phyloP scores from a whole-genome alignment of 1,140 invertebrate genomes.

The Rhynchophorus ferrugineus region DNA sequence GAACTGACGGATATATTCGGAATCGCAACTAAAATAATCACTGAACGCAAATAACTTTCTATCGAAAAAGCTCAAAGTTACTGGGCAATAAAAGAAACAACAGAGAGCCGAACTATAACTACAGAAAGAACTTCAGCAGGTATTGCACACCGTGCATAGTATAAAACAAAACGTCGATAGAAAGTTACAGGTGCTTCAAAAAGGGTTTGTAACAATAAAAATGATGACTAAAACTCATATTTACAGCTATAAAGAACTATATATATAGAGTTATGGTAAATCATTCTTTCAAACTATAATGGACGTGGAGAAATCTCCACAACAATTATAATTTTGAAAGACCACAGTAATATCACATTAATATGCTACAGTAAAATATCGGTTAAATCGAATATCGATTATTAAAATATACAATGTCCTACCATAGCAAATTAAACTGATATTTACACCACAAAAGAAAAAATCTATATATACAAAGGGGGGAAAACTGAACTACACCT shows the following conservation, averaged over 20 bases:
- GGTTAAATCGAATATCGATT: background rate
- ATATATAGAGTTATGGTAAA: conserved; percentile 8
- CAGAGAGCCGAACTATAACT: conserved; percentile 19
- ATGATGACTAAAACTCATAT: conserved; percentile 25
- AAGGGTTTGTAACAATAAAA: conserved; percentile 24
- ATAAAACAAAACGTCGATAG: conserved; percentile 31
- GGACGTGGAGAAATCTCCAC: too few relatives aligned
- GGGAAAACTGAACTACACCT: conserved; percentile 29
- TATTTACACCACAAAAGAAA: conserved; percentile 4
- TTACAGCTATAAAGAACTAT: conserved; percentile 25
- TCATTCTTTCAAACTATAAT: conserved; percentile 4
- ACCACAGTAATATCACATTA: background rate
- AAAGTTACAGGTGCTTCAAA: conserved; percentile 38
- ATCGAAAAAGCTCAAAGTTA: conserved; percentile 32
- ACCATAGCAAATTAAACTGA: background rate
- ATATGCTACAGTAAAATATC: background rate
- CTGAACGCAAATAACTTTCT: conserved; percentile 34
- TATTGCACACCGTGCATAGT: conserved; percentile 34
- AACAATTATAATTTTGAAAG: background rate
- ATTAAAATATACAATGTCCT: too few relatives aligned
- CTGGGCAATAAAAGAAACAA: conserved; percentile 11
- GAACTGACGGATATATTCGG: too few relatives aligned
- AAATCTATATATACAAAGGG: conserved; percentile 25
- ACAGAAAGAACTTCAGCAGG: conserved; percentile 22
- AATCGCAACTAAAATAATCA: conserved; percentile 32